Evolutionary conservation across 2,888 invertebrate genomes (phyloP).

Genomic region (Cancer borealis): DNA sequence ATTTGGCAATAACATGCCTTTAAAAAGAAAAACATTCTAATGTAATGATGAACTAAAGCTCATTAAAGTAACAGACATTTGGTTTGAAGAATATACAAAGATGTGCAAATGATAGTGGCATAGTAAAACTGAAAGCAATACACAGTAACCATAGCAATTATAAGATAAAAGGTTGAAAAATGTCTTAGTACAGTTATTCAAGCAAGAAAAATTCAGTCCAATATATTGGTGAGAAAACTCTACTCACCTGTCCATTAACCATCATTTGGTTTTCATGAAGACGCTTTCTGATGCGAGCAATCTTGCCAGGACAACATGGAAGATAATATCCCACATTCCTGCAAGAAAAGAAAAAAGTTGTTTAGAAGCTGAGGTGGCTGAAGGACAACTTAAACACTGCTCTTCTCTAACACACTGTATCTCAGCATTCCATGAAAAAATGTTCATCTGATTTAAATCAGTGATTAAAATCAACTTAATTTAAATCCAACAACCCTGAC

Average conservation of each 20-base stretch:
- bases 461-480: no score
- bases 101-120: no score
- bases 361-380: neutral
- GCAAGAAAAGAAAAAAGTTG: neutral
- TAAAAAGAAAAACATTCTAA: no score
- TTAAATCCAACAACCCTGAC: neutral
- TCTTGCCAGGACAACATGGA: constrained; percentile 73
- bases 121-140: no score
- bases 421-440: neutral
- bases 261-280: constrained; percentile 70
- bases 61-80: no score
- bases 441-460: no score
- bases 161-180: no score
- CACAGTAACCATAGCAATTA: no score
- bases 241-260: constrained; percentile 67
- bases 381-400: neutral
- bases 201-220: neutral
- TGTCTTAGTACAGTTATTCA: neutral
- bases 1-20: no score
- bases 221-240: neutral
- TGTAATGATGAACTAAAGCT: no score
- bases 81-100: no score
- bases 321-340: constrained; percentile 72
- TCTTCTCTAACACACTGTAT: neutral
- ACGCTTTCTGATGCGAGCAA: constrained; percentile 68